phyloP scores from a whole-genome alignment of 2,113 vertebrate species.

The Thamnophis sirtalis region DNA sequence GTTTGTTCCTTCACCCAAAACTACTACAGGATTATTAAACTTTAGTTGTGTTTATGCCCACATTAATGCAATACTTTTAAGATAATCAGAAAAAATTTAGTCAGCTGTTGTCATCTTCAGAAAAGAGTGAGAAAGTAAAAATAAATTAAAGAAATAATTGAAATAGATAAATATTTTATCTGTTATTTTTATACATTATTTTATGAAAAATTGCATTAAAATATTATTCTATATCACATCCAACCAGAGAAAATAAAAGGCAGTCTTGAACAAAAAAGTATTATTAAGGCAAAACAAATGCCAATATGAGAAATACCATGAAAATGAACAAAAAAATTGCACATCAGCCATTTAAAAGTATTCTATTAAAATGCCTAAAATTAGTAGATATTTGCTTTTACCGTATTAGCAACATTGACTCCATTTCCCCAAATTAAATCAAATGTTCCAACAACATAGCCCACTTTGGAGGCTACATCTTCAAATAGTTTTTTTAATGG shows the following conservation, averaged over 20 bases:
- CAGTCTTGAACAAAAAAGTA: neutral
- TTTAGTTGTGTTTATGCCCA: neutral
- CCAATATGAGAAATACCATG: neutral
- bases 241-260: neutral
- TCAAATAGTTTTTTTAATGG: constrained; percentile 82
- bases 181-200: neutral
- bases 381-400: constrained; percentile 54
- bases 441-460: constrained; percentile 90
- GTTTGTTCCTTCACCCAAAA: neutral
- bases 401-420: constrained; percentile 70
- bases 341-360: neutral
- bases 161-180: neutral
- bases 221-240: neutral
- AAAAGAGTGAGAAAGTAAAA: neutral
- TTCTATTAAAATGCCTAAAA: neutral
- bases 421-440: constrained; percentile 83
- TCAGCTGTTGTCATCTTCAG: neutral
- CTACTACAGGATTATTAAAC: neutral
- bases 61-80: neutral
- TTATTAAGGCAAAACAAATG: neutral
- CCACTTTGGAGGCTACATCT: constrained; percentile 90
- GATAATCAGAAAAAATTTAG: neutral
- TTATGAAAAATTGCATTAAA: neutral
- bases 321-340: neutral
- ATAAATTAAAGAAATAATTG: neutral